Percentiles rank a stretch among this genome's conserved stretches.
These are phyloP conservation scores for Hypena proboscidalis DNA, from an alignment of 2,888 invertebrate genomes.

Conservation along the genomic window DNA sequence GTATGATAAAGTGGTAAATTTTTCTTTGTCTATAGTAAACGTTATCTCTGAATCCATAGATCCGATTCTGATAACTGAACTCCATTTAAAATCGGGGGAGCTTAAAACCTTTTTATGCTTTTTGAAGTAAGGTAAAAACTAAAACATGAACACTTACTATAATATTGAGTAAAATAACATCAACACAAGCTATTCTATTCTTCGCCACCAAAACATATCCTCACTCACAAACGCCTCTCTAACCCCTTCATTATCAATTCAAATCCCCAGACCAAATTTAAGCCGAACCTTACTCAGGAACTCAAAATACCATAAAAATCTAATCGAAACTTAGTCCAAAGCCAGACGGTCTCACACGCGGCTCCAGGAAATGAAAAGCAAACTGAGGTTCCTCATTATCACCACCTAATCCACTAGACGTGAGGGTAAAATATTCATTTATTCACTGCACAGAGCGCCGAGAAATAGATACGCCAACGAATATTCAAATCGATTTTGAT, in stretches of 20 bases:
- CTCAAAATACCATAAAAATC: slow-evolving; percentile 30
- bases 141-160: no score
- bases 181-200: no score
- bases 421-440: slow-evolving; percentile 54
- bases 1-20: no score
- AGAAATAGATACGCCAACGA: slow-evolving; percentile 33
- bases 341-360: slow-evolving; percentile 45
- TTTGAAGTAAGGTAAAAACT: no score
- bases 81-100: background rate
- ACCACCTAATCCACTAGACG: slow-evolving; percentile 57
- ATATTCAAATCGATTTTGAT: slow-evolving; percentile 8
- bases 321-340: slow-evolving; percentile 49
- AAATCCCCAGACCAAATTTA: slow-evolving; percentile 1
- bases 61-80: no score
- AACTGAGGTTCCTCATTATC: slow-evolving; percentile 60
- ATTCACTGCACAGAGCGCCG: slow-evolving; percentile 28
- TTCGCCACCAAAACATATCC: no score
- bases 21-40: no score
- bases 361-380: slow-evolving; percentile 64
- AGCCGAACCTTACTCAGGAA: slow-evolving; percentile 13
- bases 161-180: no score
- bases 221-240: no score
- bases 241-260: background rate
- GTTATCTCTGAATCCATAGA: no score
- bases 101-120: no score